Evolutionary conservation across 2,797 vertebrate species (phyloP).

Genomic region (Sternarchorhynchus goeldii): DNA sequence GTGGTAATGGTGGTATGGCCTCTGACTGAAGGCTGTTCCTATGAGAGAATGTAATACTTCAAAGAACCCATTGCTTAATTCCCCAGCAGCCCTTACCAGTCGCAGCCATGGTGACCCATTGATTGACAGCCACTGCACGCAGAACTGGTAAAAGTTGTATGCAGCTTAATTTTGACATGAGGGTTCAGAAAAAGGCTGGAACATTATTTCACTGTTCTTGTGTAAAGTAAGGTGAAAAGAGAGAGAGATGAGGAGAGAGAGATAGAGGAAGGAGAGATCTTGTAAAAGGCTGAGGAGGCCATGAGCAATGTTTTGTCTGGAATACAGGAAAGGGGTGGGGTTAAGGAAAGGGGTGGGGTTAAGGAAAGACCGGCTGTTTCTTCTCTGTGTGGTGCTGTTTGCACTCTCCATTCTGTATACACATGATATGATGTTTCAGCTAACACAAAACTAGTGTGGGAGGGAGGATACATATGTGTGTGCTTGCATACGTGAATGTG

Average conservation of each 20-base stretch:
- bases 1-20: constrained; percentile 5
- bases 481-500: constrained; percentile 16
- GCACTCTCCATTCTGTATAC: constrained; percentile 26
- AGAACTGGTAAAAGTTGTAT: constrained; percentile 30
- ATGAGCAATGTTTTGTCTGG: constrained; percentile 62
- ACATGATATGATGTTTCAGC: constrained; percentile 39
- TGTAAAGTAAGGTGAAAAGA: constrained; percentile 6
- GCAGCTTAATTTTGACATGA: constrained; percentile 2
- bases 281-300: constrained; percentile 25
- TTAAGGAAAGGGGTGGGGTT: constrained; percentile 45
- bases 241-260: constrained; percentile 5
- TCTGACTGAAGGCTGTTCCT: constrained; percentile 23
- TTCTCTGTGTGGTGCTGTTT: constrained; percentile 29
- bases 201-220: constrained; percentile 3
- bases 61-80: constrained; percentile 36
- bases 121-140: constrained; percentile 44
- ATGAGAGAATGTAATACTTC: constrained; percentile 22
- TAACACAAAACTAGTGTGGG: constrained; percentile 22
- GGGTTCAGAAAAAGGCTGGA: constrained; percentile 16
- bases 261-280: constrained; percentile 17
- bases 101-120: constrained; percentile 45
- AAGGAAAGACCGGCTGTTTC: constrained; percentile 53
- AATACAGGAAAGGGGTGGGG: constrained; percentile 59
- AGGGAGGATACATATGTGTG: background rate
- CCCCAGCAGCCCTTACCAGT: constrained; percentile 35